Conservation (phyloP, 2,888 invertebrate species). For the Pomacea canaliculata region DNA sequence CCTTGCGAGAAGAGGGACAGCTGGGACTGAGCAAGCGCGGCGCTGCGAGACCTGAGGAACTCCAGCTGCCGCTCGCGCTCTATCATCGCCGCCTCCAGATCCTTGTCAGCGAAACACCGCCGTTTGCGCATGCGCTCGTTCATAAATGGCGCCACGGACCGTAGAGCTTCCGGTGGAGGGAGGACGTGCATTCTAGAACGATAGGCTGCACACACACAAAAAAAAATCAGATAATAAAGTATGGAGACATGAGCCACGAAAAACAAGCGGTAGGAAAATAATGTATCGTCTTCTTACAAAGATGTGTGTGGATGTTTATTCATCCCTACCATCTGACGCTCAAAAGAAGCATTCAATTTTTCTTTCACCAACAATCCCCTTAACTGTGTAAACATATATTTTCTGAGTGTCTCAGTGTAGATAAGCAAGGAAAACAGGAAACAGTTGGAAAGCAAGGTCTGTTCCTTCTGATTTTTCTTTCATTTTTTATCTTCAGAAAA, state of each 20-base stretch:
- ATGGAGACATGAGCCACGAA: background rate
- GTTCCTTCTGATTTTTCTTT: no score
- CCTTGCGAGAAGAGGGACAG: constrained; percentile 9
- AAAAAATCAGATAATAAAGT: background rate
- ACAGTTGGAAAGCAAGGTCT: no score
- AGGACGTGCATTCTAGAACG: constrained; percentile 54
- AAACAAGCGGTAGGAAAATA: no score
- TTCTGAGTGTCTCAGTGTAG: no score
- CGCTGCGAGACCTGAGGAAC: constrained; percentile 24
- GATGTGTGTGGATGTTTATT: no score
- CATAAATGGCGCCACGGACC: constrained; percentile 66
- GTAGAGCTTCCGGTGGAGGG: constrained; percentile 54
- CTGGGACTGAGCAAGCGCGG: constrained; percentile 13
- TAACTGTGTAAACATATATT: no score
- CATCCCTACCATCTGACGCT: no score
- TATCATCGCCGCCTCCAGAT: constrained; percentile 68
- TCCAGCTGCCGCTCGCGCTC: constrained; percentile 61
- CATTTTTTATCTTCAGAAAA: no score
- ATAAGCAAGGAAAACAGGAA: no score
- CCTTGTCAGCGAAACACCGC: constrained; percentile 71
- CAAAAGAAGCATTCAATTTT: no score
- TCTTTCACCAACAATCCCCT: no score
- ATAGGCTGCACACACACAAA: constrained; percentile 53
- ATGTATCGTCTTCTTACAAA: no score
- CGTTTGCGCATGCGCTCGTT: constrained; percentile 75